Evolutionary conservation across 2,888 invertebrate genomes (phyloP).

Genomic region (Pandemis corylana): DNA sequence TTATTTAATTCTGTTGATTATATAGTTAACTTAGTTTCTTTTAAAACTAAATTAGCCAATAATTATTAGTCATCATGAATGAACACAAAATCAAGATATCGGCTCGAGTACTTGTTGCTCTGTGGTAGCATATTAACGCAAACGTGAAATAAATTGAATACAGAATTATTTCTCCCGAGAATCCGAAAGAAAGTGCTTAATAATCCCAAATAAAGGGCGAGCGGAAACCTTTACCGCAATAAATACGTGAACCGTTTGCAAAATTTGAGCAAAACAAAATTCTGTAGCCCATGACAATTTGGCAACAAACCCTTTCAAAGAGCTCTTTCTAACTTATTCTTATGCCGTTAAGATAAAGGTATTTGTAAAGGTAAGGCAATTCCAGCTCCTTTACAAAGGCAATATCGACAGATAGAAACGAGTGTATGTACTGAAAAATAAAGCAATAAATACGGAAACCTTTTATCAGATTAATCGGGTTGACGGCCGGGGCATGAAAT

Average conservation of each 20-base stretch:
- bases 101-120: neutral
- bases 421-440: conserved; percentile 6
- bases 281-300: neutral
- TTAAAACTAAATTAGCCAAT: neutral
- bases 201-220: conserved; percentile 6
- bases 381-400: too few species aligned
- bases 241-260: conserved; percentile 9
- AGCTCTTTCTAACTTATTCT: neutral
- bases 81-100: neutral
- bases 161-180: neutral
- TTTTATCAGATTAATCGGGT: conserved; percentile 45
- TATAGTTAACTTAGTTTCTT: too few species aligned
- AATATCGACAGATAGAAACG: neutral
- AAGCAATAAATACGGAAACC: conserved; percentile 33
- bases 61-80: neutral
- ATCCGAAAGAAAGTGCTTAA: conserved; percentile 8
- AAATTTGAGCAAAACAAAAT: neutral
- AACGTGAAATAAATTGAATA: neutral
- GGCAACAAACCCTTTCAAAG: neutral
- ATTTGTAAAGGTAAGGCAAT: conserved; percentile 5
- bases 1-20: too few species aligned
- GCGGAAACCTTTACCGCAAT: conserved; percentile 5
- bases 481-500: conserved; percentile 55
- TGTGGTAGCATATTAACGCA: neutral
- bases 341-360: conserved; percentile 1